phyloP scores from a whole-genome alignment of 1,140 invertebrate genomes.

The Trypoxylus dichotomus region DNA sequence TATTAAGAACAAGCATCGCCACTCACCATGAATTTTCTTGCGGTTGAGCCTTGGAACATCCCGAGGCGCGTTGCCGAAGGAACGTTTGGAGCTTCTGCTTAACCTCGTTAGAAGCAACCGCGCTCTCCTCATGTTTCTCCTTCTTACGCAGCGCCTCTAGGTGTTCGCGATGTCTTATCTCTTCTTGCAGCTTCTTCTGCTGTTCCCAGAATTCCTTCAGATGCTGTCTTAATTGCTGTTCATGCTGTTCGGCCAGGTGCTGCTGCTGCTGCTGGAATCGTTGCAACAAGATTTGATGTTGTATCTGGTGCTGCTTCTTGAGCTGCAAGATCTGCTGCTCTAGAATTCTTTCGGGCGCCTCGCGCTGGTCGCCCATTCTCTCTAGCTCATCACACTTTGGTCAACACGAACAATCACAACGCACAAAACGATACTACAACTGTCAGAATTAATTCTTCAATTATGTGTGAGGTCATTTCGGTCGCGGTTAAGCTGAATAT shows the following conservation, averaged over 20 bases:
- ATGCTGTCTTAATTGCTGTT: conserved; percentile 70
- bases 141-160: conserved; percentile 86
- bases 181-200: conserved; percentile 69
- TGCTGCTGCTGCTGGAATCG: conserved; percentile 72
- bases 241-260: conserved; percentile 71
- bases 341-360: conserved; percentile 51
- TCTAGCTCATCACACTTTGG: conserved; percentile 30
- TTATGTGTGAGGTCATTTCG: conserved; percentile 52
- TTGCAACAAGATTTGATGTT: conserved; percentile 69
- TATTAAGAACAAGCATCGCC: not conserved
- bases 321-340: conserved; percentile 57
- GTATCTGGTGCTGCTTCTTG: conserved; percentile 73
- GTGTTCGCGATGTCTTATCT: conserved; percentile 75
- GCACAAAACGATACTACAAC: conserved; percentile 42
- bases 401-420: conserved; percentile 28
- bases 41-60: conserved; percentile 57
- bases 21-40: conserved; percentile 56
- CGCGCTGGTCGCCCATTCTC: conserved; percentile 50
- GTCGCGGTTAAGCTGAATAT: conserved; percentile 48
- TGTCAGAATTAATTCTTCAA: conserved; percentile 49
- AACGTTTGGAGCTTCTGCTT: conserved; percentile 86
- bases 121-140: conserved; percentile 91
- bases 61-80: conserved; percentile 50
- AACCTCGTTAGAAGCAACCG: conserved; percentile 92
- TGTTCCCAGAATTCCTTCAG: conserved; percentile 60